Base-by-base conservation (phyloP, 2,113 vertebrate genomes). In the Brachyistius frenatus region DNA sequence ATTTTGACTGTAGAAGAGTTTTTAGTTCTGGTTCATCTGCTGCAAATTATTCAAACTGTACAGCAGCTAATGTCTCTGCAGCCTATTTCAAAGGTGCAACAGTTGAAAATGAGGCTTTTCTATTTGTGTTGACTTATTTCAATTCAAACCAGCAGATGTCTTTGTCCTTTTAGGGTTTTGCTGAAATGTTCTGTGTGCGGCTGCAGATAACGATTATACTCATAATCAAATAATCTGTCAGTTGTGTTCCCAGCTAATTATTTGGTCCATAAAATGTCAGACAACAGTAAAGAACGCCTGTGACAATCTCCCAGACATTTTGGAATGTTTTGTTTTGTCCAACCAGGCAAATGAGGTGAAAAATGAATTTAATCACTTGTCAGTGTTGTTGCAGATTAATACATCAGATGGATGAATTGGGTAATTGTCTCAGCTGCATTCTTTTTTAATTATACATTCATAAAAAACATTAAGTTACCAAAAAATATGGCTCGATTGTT, bases 1-100 rank as follows among this genome's bases (percentile, higher is more conserved):
- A 74, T 65, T 78, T 81, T 35, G 47, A 67, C 41, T 39, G 2
- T 30, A 55, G 52, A 68, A 61, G 16, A 50, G 23, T 10, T 41
- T 62, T 78, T 63, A n/a, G 15, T 36, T 62, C 39, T 58, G 31
- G 31, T 78, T 78, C 39, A 16, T 23, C n/a, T 5, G 15, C 41
- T 35, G 23, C 11, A 46, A 58, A 78, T 60, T 54, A 53, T 55
- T 58, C 44, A 30, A 66, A 16, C 31, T 30, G 31, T 39, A 46
- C 32, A 61, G 9, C 13, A 66, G 46, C 70, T 32, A 10, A 61
- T 55, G 30, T 30, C 35, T 46, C 33, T 49, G 2, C 35, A 33
- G 10, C 35, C 10, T 30, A 33, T 41, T 71, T 57, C n/a, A 74
- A 52, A 73, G 7, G 49, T 2, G 56, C 32, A 0, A 7, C 1